phyloP scores from a whole-genome alignment of 2,888 invertebrate genomes.

The Pasiphila rectangulata region DNA sequence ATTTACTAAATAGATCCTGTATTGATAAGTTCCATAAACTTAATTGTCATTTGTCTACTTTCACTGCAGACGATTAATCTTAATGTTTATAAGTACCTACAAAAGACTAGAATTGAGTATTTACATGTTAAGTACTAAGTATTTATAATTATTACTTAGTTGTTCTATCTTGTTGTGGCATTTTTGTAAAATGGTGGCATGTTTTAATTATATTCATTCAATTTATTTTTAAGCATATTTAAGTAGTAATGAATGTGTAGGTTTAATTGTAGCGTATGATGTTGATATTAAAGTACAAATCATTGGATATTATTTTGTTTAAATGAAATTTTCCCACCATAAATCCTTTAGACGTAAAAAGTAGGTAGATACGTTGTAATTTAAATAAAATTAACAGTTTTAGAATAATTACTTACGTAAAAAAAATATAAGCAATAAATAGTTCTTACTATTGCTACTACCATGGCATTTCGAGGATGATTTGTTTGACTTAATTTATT shows the following conservation, averaged over 20 bases:
- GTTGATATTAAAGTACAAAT: constrained; percentile 19
- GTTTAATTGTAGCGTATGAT: constrained; percentile 19
- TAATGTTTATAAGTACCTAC: background rate
- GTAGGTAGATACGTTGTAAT: no score
- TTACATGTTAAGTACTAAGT: background rate
- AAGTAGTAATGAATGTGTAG: constrained; percentile 19
- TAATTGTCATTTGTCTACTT: background rate
- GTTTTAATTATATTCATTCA: constrained; percentile 9
- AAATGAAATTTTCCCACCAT: background rate
- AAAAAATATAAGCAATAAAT: no score
- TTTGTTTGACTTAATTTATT: no score
- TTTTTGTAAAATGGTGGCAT: constrained; percentile 33
- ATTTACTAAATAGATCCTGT: background rate
- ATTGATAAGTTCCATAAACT: background rate
- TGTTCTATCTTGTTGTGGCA: constrained; percentile 39
- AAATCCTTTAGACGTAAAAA: background rate
- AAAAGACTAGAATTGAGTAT: constrained; percentile 4
- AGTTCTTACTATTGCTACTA: no score
- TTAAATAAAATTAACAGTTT: background rate
- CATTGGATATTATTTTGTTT: background rate
- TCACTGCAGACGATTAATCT: background rate
- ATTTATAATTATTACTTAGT: background rate
- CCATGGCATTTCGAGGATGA: no score
- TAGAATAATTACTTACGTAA: no score
- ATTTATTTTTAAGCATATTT: constrained; percentile 1